phyloP scores from a whole-genome alignment of 2,797 vertebrate genomes.

The Melanotaenia boesemani region DNA sequence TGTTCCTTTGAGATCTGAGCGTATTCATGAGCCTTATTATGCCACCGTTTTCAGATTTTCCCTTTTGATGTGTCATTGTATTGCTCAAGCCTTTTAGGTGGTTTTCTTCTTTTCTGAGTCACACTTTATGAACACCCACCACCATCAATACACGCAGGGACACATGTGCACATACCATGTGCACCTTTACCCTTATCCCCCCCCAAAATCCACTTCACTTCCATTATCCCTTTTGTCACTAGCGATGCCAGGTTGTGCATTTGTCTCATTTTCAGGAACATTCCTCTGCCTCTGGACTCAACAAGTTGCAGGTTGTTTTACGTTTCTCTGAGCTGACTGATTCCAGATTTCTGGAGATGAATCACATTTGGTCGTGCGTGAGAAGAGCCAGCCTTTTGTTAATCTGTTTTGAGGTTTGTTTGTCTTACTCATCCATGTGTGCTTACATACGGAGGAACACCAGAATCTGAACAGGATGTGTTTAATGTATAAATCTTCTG shows the following conservation, averaged over 20 bases:
- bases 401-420: slow-evolving; percentile 70
- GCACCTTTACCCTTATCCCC: background rate
- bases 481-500: slow-evolving; percentile 40
- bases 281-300: slow-evolving; percentile 47
- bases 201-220: slow-evolving; percentile 49
- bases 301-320: slow-evolving; percentile 55
- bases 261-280: slow-evolving; percentile 53
- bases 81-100: slow-evolving; percentile 71
- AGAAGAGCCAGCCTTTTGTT: slow-evolving; percentile 73
- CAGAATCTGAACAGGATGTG: slow-evolving; percentile 63
- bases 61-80: slow-evolving; percentile 80
- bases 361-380: slow-evolving; percentile 77
- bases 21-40: slow-evolving; percentile 78
- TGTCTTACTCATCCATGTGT: slow-evolving; percentile 77
- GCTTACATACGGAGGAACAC: slow-evolving; percentile 58
- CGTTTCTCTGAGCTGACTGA: slow-evolving; percentile 69
- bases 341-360: slow-evolving; percentile 74
- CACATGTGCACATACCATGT: background rate
- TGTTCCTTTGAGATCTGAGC: slow-evolving; percentile 67
- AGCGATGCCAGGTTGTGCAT: slow-evolving; percentile 67
- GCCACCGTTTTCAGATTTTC: slow-evolving; percentile 70
- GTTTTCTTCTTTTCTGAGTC: slow-evolving; percentile 65
- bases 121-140: slow-evolving; percentile 54
- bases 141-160: slow-evolving; percentile 10
- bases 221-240: slow-evolving; percentile 50